A percentile compares a stretch with the other conserved stretches of the same genome.
These are phyloP conservation scores for Gila robusta DNA, from an alignment of 2,797 vertebrate species.

Conservation along the genomic window DNA sequence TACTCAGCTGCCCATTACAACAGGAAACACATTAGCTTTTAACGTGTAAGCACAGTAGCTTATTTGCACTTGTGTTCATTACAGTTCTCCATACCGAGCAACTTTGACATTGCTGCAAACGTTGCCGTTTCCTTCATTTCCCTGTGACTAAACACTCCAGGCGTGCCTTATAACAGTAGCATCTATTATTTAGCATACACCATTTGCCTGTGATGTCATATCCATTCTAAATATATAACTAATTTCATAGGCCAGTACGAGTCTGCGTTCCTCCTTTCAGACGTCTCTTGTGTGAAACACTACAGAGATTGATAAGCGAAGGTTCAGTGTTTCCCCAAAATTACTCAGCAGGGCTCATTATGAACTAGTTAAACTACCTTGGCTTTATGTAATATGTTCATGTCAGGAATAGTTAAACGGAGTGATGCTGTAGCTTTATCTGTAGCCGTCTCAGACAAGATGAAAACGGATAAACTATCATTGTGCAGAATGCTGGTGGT, in stretches of 20 bases:
- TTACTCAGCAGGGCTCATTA: conserved; percentile 6
- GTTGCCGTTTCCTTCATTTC: conserved; percentile 39
- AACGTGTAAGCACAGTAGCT: conserved; percentile 14
- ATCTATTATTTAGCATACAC: conserved; percentile 63
- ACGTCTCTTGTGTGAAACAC: neutral
- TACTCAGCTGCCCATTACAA: conserved; percentile 30
- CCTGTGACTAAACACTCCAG: conserved; percentile 45
- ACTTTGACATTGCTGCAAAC: conserved; percentile 12
- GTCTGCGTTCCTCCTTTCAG: conserved; percentile 14
- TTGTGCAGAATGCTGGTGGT: neutral
- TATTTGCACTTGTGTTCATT: conserved; percentile 22
- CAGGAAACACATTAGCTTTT: conserved; percentile 18
- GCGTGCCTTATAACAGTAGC: conserved; percentile 55
- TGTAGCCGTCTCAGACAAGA: neutral
- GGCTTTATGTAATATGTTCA: conserved; percentile 15
- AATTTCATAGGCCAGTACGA: conserved; percentile 32
- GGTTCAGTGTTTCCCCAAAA: neutral
- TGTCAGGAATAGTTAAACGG: neutral
- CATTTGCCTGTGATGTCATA: conserved; percentile 55
- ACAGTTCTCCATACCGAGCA: conserved; percentile 22
- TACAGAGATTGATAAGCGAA: neutral
- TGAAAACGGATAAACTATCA: neutral
- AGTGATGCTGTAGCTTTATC: too few species aligned
- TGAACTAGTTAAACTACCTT: conserved; percentile 14
- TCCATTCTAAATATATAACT: conserved; percentile 59